Base-by-base conservation (phyloP, 2,797 vertebrate genomes). In the Pteronotus mesoamericanus region DNA sequence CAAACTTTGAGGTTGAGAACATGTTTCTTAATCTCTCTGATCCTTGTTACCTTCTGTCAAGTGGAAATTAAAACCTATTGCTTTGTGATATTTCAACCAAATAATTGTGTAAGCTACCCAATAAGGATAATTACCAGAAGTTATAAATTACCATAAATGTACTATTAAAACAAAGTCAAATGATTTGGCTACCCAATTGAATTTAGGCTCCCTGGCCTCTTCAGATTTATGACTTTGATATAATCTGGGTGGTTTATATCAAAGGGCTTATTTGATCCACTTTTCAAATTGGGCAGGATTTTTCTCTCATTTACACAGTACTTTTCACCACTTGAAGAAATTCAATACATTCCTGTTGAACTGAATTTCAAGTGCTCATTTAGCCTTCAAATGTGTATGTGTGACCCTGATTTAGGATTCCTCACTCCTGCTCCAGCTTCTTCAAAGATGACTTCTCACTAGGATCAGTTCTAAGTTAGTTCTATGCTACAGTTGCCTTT, bases 231-330 rank as follows among this genome's bases (percentile, higher is more conserved):
- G 48, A 59, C 34, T 92, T 90, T 69, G 44, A 46, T 92, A 77
- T n/a, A 92, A 71, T 68, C 34, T 66, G 39, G 39, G 3, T 94
- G 86, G 71, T 89, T 88, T 88, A 86, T 83, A 83, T 86, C 71
- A 94, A 96, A 94, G 37, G 24, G 84, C 37, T 42, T 90, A 57
- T 94, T 95, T 95, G 91, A 95, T 78, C 37, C 96, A 64, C 72
- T 96, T 97, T 97, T 95, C 21, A 44, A 84, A 32, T 80, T 80
- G 57, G 64, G 18, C 91, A 79, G 39, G 44, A 64, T 79, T 91
- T 96, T 93, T 93, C 57, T 93, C 26, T 94, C 74, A 89, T 59
- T 96, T 86, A 55, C 19, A 94, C 9, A 53, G 55, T 85, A 11
- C 75, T 96, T 97, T 71, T 74, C 32, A 85, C 75, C 69, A 61